These are phyloP conservation scores for Helostoma temminkii DNA, from an alignment of 2,797 vertebrate species.

Conservation along the genomic window DNA sequence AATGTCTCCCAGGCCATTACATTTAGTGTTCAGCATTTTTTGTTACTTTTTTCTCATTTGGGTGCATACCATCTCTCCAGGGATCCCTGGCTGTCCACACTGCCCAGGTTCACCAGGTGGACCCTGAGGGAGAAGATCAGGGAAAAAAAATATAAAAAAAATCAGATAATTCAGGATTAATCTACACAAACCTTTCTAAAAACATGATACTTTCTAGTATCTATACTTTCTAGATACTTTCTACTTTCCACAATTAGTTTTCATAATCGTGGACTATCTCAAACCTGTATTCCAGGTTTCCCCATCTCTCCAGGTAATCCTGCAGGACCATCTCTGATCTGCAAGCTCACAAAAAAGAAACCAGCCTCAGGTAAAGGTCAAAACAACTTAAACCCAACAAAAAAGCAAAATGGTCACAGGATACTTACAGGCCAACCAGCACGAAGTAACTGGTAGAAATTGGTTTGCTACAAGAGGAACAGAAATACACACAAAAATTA, in stretches of 20 bases:
- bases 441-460: slow-evolving; percentile 88
- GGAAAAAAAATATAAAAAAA: not conserved
- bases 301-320: slow-evolving; percentile 89
- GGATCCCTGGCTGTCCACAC: slow-evolving; percentile 81
- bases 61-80: slow-evolving; percentile 84
- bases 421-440: slow-evolving; percentile 93
- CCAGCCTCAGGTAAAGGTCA: slow-evolving; percentile 53
- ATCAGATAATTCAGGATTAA: not conserved
- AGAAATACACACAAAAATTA: not conserved
- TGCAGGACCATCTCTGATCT: slow-evolving; percentile 84
- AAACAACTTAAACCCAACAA: not conserved
- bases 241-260: not conserved
- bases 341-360: slow-evolving; percentile 77
- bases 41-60: not conserved
- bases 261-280: not conserved
- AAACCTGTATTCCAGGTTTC: slow-evolving; percentile 85
- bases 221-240: no score
- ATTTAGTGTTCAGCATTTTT: not conserved
- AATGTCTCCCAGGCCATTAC: not conserved
- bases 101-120: slow-evolving; percentile 84
- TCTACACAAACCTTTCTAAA: no score
- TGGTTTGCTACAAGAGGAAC: slow-evolving; percentile 82
- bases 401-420: not conserved
- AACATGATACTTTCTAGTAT: not conserved
- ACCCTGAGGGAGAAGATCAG: slow-evolving; percentile 77